Evolutionary conservation across 64 coral and sea anemone species (phyloP).

Genomic region (Cladopsammia gracilis): DNA sequence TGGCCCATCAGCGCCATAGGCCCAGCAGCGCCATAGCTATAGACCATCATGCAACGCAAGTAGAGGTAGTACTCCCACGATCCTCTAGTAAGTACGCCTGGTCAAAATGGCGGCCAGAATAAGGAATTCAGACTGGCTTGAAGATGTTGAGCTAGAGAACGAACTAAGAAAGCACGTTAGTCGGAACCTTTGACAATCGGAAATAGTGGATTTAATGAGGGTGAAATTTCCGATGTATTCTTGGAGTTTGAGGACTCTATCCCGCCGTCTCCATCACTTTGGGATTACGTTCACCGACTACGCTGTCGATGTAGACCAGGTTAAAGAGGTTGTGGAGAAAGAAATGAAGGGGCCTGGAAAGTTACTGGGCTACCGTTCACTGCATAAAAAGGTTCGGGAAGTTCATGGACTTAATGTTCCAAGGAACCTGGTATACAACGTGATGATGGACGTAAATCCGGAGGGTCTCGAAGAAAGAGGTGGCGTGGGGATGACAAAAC

Average conservation of each 20-base stretch:
- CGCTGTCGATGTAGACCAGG: conserved; percentile 17
- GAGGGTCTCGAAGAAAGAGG: conserved; percentile 40
- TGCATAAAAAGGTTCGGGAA: conserved; percentile 54
- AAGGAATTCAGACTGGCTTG: too few relatives aligned
- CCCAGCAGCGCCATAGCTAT: too few relatives aligned
- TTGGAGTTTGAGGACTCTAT: conserved; percentile 49
- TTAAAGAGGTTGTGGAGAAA: conserved; percentile 29
- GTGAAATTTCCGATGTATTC: conserved; percentile 37
- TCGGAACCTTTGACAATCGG: too few relatives aligned
- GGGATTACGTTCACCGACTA: conserved; percentile 55
- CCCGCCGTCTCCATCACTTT: conserved; percentile 49
- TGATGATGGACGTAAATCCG: conserved; percentile 53
- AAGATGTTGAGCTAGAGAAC: too few relatives aligned
- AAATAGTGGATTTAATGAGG: too few relatives aligned
- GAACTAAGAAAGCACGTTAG: too few relatives aligned
- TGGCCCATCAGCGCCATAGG: too few relatives aligned
- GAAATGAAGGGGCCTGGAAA: conserved; percentile 58
- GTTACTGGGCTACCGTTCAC: conserved; percentile 38
- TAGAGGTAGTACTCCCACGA: too few relatives aligned
- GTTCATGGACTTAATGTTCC: conserved; percentile 61
- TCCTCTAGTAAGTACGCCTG: too few relatives aligned
- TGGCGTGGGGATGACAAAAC: conserved; percentile 2
- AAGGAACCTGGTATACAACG: conserved; percentile 28
- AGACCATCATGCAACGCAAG: too few relatives aligned
- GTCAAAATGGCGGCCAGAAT: too few relatives aligned